Base-by-base conservation (phyloP, 2,888 invertebrate genomes). In the Timandra comae region DNA sequence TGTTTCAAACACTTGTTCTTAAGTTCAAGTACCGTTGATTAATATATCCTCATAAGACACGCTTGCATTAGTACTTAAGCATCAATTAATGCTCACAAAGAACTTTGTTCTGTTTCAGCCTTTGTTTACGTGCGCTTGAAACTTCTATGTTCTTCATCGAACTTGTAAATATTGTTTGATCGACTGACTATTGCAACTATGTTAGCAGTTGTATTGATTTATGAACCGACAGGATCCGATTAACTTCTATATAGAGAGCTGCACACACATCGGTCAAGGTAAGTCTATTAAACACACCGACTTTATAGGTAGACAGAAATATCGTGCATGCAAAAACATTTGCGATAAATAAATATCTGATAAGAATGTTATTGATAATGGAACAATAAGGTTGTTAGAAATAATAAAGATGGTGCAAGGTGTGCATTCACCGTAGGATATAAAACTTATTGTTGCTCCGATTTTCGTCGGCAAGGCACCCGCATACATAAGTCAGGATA, bases 401-500 rank as follows among this genome's bases (percentile, higher is more conserved):
- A 39, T 45, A 42, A 46, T 11, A 9, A 7, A 9, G 9, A 6
- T 24, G 5, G 7, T 24, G 7, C 11, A 10, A 24, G n/a, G 11
- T 24, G 11, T 22, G 9, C 5, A 9, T 22, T 20, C 7, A 20
- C 8, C 11, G 7, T 24, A 10, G 6, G 11, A 9, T 7, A 28
- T 27, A 23, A 53, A 56, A 48, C 46, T n/a, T 51, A 56, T 48
- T 61, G 56, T 65, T 62, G 56, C 55, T 50, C 60, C 63, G 41
- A 66, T 70, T 69, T 75, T 71, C 55, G 67, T 67, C 60, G 56
- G 58, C 54, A 69, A 75, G 70, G 65, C 65, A 69, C 76, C 77
- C 80, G 81, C 75, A 79, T 77, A 61, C 56, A 56, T 70, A 69
- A 67, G 67, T 63, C 79, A 70, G 81, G 78, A 81, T 77, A 75